These are phyloP conservation scores for Leucopsar rothschildi DNA, from an alignment of 2,113 vertebrate species.

Conservation along the genomic window DNA sequence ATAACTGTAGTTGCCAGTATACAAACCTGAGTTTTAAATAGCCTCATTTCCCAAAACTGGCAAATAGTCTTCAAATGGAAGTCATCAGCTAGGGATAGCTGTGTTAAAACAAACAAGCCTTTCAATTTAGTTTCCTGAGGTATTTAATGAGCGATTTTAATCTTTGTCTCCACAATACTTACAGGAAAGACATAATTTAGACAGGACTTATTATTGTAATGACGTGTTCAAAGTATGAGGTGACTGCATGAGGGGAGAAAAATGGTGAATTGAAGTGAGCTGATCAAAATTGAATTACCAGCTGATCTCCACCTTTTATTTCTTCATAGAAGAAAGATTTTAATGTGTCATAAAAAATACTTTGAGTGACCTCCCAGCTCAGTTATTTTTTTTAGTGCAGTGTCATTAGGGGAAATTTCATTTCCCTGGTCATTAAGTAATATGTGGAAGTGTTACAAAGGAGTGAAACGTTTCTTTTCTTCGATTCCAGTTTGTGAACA, in stretches of 20 bases:
- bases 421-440: neutral
- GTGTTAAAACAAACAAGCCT: slow-evolving; percentile 23
- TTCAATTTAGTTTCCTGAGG: neutral
- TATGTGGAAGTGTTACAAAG: neutral
- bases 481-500: neutral
- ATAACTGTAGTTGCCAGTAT: neutral
- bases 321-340: neutral
- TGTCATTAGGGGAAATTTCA: neutral
- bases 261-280: neutral
- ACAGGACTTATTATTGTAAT: neutral
- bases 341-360: neutral
- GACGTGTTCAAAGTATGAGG: neutral
- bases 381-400: neutral
- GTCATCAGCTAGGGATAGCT: neutral
- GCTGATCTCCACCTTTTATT: neutral
- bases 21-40: neutral
- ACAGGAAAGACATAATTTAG: slow-evolving; percentile 19
- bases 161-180: neutral
- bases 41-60: slow-evolving; percentile 42
- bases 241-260: neutral
- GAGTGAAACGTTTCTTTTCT: neutral
- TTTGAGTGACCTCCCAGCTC: neutral
- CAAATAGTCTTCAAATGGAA: neutral
- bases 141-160: neutral
- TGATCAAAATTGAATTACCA: neutral